Base-by-base conservation (phyloP, 2,888 invertebrate genomes). In the Sarcophaga caerulescens region DNA sequence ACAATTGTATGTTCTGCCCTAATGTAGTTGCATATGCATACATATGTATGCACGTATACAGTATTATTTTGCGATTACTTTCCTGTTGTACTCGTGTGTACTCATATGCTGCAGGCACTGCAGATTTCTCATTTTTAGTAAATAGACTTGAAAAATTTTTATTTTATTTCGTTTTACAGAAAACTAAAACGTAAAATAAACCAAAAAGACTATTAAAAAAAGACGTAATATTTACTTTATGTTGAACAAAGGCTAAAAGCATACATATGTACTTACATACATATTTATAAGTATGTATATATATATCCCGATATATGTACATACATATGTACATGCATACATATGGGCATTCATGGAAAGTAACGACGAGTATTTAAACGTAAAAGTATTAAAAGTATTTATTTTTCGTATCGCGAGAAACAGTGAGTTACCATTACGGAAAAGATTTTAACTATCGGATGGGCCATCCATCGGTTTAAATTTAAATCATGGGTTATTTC, bases 41-140 rank as follows among this genome's bases (percentile, higher is more conserved):
- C 65, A 44, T 59, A n/a, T 5, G 4, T 65, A n/a, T n/a, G 11
- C 10, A 45, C 65, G 52, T 59, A n/a, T 17, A 45, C 23, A 73
- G 44, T 10, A 80, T 73, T 65, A 47, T 71, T 70, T 3, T 60
- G 14, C 59, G 60, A 68, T 62, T 52, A 59, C 19, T 23, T 23
- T 35, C 4, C n/a, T 47, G 45, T 63, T 60, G 62, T 25, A 14
- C 59, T 19, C 19, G 47, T 71, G 63, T 85, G 47, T 63, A 4
- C 4, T 23, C 25, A 57, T 25, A 69, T 59, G 81, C 85, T 78
- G 78, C 78, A 81, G 85, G 85, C 85, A 81, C 81, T 85, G 81
- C 81, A 78, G 85, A 78, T 78, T 81, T 80, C 74, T 78, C 68
- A 70, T 78, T 68, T 10, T 74, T 44, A 35, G 57, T 66, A 73